Conservation (phyloP, 2,797 vertebrate species). For the Tiaroga cobitis region DNA sequence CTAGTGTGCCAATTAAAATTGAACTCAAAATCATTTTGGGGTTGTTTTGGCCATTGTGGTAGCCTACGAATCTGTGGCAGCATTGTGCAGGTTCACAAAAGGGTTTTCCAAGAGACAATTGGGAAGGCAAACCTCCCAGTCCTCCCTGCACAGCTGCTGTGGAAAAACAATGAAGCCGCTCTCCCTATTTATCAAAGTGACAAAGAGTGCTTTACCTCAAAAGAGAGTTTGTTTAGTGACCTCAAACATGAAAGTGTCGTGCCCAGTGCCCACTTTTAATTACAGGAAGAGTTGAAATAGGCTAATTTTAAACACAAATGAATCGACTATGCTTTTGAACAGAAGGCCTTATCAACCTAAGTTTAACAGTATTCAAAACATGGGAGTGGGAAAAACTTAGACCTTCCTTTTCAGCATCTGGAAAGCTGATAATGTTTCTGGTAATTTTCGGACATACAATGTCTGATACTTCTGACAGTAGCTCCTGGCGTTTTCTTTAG, state of each 20-base stretch:
- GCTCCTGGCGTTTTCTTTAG: slow-evolving; percentile 8
- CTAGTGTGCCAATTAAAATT: background rate
- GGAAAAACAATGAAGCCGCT: slow-evolving; percentile 44
- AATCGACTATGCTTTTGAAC: background rate
- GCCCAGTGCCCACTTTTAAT: slow-evolving; percentile 6
- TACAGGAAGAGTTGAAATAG: background rate
- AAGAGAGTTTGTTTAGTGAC: slow-evolving; percentile 47
- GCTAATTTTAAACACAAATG: background rate
- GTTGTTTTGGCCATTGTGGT: slow-evolving; percentile 19
- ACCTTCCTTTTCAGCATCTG: background rate
- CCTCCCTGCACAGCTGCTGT: slow-evolving; percentile 51
- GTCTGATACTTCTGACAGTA: slow-evolving; percentile 28
- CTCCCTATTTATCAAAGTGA: slow-evolving; percentile 47
- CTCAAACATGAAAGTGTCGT: slow-evolving; percentile 29
- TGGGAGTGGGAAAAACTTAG: background rate
- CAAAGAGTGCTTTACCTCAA: slow-evolving; percentile 47
- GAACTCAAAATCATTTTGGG: background rate
- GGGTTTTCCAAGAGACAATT: slow-evolving; percentile 44
- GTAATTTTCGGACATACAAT: slow-evolving; percentile 26
- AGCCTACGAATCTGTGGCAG: slow-evolving; percentile 24
- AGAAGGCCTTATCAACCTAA: background rate
- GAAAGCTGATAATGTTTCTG: slow-evolving; percentile 38
- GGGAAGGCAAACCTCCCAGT: slow-evolving; percentile 36
- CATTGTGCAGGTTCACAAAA: slow-evolving; percentile 53
- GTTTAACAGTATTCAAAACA: background rate